A percentile compares a stretch with the other conserved stretches of the same genome.
Evolutionary conservation across 1,140 invertebrate species (phyloP).

Genomic region (Ephestia elutella): DNA sequence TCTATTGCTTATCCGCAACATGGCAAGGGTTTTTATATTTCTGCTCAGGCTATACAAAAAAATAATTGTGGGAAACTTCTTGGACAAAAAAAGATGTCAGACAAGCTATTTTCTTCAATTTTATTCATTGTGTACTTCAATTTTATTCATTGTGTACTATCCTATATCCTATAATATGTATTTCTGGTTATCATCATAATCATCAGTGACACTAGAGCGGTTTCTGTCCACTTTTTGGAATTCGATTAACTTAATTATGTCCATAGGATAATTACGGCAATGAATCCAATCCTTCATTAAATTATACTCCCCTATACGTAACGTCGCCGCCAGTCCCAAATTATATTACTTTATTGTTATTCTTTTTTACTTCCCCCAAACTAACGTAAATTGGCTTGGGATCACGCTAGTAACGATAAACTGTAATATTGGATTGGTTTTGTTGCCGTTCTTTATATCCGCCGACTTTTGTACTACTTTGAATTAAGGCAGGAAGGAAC

Average conservation of each 20-base stretch:
- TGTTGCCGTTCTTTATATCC: conserved; percentile 20
- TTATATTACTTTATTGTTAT: conserved; percentile 73
- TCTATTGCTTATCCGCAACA: no score
- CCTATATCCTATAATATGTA: no score
- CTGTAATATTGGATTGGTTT: conserved; percentile 60
- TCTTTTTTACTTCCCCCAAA: conserved; percentile 67
- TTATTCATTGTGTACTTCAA: no score
- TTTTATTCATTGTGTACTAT: no score
- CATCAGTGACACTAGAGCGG: no score
- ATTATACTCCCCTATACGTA: conserved; percentile 62
- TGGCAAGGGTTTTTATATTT: no score
- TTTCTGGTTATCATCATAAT: no score
- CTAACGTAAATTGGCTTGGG: conserved; percentile 67
- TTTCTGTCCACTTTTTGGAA: conserved; percentile 15
- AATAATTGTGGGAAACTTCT: no score
- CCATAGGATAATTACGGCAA: conserved; percentile 50
- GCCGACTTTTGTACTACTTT: neutral
- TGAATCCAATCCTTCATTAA: conserved; percentile 63
- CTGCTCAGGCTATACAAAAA: no score
- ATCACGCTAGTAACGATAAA: conserved; percentile 69
- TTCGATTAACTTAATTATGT: conserved; percentile 37
- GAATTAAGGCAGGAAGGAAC: neutral
- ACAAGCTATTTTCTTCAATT: no score
- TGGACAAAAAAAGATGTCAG: no score
- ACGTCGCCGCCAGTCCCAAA: conserved; percentile 57